A percentile compares a stretch with the other conserved stretches of the same genome.
Conservation (phyloP, 2,113 vertebrate genomes). For the Polyodon spathula region DNA sequence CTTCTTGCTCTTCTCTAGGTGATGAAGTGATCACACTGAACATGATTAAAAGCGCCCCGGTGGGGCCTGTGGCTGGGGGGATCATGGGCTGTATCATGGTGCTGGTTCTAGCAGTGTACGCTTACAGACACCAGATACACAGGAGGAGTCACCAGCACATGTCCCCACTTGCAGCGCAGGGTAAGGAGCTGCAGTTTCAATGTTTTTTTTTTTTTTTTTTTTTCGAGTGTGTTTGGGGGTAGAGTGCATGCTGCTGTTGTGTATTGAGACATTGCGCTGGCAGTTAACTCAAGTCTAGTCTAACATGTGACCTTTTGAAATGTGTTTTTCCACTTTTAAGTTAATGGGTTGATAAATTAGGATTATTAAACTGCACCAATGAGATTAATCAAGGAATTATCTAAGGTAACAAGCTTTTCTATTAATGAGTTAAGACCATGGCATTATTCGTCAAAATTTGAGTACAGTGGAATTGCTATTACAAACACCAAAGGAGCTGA, state of each 20-base stretch:
- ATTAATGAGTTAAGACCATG: neutral
- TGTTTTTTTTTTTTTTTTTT: too few relatives aligned
- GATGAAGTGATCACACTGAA: slow-evolving; percentile 87
- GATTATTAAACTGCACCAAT: slow-evolving; percentile 10
- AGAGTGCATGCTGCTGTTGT: slow-evolving; percentile 12
- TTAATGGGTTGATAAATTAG: slow-evolving; percentile 12
- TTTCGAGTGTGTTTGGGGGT: too few relatives aligned
- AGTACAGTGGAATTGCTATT: too few relatives aligned
- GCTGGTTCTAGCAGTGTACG: slow-evolving; percentile 87
- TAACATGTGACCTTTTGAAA: slow-evolving; percentile 8
- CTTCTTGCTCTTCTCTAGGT: slow-evolving; percentile 46
- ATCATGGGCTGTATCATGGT: slow-evolving; percentile 99
- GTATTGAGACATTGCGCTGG: neutral
- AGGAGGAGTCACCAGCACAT: slow-evolving; percentile 94
- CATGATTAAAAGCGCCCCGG: slow-evolving; percentile 94
- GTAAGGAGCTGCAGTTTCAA: slow-evolving; percentile 46
- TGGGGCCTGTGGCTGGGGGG: slow-evolving; percentile 90
- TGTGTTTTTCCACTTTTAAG: slow-evolving; percentile 4
- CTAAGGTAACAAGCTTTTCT: neutral
- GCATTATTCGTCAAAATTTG: too few relatives aligned
- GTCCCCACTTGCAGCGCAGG: slow-evolving; percentile 93
- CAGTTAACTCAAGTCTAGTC: slow-evolving; percentile 14
- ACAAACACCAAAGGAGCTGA: too few relatives aligned
- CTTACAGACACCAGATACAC: slow-evolving; percentile 94
- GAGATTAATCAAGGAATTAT: slow-evolving; percentile 7